phyloP scores from a whole-genome alignment of 1,140 invertebrate genomes.

The Batillaria attramentaria region DNA sequence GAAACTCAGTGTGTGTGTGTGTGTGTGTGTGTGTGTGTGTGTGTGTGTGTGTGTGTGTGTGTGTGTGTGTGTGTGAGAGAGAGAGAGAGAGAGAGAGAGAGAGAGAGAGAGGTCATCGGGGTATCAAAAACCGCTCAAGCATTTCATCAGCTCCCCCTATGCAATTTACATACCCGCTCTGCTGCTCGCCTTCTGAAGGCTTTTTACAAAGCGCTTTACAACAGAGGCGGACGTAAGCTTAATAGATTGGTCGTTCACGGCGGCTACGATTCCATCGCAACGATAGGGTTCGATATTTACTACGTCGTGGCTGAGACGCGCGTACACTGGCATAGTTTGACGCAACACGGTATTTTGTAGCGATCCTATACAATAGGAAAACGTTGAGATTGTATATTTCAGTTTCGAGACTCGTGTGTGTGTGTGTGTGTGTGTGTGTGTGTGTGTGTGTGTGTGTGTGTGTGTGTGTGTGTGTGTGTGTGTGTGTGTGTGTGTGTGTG shows the following conservation, averaged over 20 bases:
- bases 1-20: not conserved
- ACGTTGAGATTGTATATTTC: not conserved
- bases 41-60: not conserved
- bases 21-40: constrained; percentile 5
- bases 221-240: not conserved
- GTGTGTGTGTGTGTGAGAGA: not conserved
- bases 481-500: not conserved
- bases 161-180: not conserved
- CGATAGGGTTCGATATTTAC: not conserved
- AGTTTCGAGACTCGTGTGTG: not conserved
- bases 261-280: not conserved
- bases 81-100: not conserved
- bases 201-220: not conserved
- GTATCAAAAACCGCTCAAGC: not conserved
- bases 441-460: constrained; percentile 5
- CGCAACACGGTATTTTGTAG: not conserved
- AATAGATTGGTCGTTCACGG: not conserved
- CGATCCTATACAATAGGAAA: too few relatives aligned
- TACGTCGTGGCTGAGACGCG: not conserved
- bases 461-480: constrained; percentile 5
- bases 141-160: not conserved
- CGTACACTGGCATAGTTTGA: not conserved
- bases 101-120: not conserved
- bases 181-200: not conserved
- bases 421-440: constrained; percentile 5